Base-by-base conservation (phyloP, 2,797 vertebrate genomes). In the Ctenopoma kingsleyae region DNA sequence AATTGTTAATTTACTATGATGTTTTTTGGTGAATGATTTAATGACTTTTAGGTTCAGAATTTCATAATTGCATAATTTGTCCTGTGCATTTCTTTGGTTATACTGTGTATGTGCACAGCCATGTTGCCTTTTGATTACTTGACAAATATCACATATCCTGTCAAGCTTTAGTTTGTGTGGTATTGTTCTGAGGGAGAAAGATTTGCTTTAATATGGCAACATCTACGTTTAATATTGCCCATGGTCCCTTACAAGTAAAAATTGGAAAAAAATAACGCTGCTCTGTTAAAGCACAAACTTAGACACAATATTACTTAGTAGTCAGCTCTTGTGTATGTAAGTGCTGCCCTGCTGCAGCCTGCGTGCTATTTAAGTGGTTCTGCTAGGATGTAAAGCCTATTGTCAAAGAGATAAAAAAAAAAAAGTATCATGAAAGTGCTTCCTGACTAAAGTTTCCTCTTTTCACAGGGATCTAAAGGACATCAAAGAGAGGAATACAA, bases 401-500 rank as follows among this genome's bases (percentile, higher is more conserved):
- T 52, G 25, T 32, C 2, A 71, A 35, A 30, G 19, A 51, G 9
- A 60, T 0, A 32, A 27, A 32, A 32, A 30, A 32, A 32, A 30
- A 22, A 1, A 27, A 51, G 27, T 66, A 25, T 50, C 20, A 32
- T 3, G 9, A 41, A 43, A 35, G 19, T 40, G 40, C 17, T 23
- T 63, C 47, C 51, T 59, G 54, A 82, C 76, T 55, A 5, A 62
- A 83, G 40, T 80, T 85, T 79, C 36, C n/a, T 87, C 72, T 91
- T 68, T 87, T 77, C 35, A 48, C 86, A 92, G 91, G 90, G 75
- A 84, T 75, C 74, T 13, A 5, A 81, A 75, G 82, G 82, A 74
- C 81, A 67, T 81, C 79, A 64, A 68, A 61, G 82, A 73, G 67
- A 84, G 85, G 90, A 94, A 81, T 93, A 94, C 88, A 88, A 95